phyloP scores from a whole-genome alignment of 2,888 invertebrate species.

The Marronus borbonicus region DNA sequence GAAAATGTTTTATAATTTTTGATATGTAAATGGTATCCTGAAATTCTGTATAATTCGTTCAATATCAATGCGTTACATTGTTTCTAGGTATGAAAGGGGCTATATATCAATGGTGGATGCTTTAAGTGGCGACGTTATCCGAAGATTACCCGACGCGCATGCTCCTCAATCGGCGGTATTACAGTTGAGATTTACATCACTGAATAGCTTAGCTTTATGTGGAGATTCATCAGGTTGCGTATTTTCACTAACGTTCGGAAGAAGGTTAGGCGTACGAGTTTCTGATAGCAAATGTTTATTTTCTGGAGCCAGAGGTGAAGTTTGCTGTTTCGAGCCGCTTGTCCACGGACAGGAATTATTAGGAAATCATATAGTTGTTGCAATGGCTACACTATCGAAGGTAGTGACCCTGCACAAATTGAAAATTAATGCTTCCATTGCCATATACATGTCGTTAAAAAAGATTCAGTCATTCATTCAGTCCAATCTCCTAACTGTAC shows the following conservation, averaged over 20 bases:
- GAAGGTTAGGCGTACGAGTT: slow-evolving; percentile 89
- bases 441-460: too few species aligned
- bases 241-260: slow-evolving; percentile 91
- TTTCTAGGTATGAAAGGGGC: slow-evolving; percentile 78
- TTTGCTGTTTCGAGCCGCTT: slow-evolving; percentile 82
- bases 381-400: slow-evolving; percentile 95
- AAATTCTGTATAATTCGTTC: neutral
- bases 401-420: slow-evolving; percentile 68
- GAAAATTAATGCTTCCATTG: too few species aligned
- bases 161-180: slow-evolving; percentile 88
- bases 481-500: too few species aligned
- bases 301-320: slow-evolving; percentile 97
- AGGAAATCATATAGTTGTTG: slow-evolving; percentile 85
- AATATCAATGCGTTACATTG: neutral
- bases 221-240: slow-evolving; percentile 94
- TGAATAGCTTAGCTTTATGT: slow-evolving; percentile 79
- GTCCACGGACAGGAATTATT: slow-evolving; percentile 72
- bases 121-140: slow-evolving; percentile 82
- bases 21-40: too few species aligned
- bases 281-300: slow-evolving; percentile 90
- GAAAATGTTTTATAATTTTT: too few species aligned
- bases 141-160: slow-evolving; percentile 85
- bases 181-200: slow-evolving; percentile 74
- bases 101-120: slow-evolving; percentile 94
- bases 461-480: too few species aligned